Base-by-base conservation (phyloP, 2,797 vertebrate genomes). In the Acanthurus lineatus region DNA sequence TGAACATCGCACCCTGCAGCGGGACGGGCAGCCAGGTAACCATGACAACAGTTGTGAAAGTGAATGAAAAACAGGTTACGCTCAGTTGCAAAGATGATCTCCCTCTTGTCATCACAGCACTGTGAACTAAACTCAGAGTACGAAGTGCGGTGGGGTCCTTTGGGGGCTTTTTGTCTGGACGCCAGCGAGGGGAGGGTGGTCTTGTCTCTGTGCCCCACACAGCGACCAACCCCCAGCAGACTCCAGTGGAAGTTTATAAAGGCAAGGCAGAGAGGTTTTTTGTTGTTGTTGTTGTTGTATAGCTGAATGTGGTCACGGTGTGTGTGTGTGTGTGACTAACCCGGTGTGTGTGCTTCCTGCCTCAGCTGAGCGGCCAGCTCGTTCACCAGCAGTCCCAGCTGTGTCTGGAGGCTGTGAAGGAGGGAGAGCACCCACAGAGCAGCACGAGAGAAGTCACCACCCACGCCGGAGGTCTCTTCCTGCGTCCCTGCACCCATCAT, bases 221-320 rank as follows among this genome's bases (percentile, higher is more conserved):
- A 85, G 42, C 74, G 62, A 20, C 60, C 86, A 1, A 78, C 85
- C 61, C 64, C 69, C 75, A 88, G 81, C 54, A 88, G 66, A 22
- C 94, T 96, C 71, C 94, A 88, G 83, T 98, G 97, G 97, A 95
- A 95, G 69, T 91, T 96, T 65, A 93, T 94, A 64, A 94, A 97
- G 96, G 97, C 95, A 85, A 86, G 93, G 12, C 10, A 17, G 61
- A 65, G 14, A 53, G 19, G n/a, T 0, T 9, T 28, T 19, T 19
- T 1, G 0, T 32, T 32, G 28, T 25, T 25, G 25, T 32, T 9
- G 0, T 4, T 10, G 17, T 9, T 9, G 40, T 6, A 49, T 5
- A 32, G 8, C 10, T 16, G 22, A 22, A 10, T 5, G 1, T 16
- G 9, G 7, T 57, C n/a, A 1, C 2, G 14, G n/a, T 54, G n/a